Percentiles rank a stretch among this genome's conserved stretches.
Conservation (phyloP, 2,113 vertebrate genomes). For the Lasiurus cinereus region DNA sequence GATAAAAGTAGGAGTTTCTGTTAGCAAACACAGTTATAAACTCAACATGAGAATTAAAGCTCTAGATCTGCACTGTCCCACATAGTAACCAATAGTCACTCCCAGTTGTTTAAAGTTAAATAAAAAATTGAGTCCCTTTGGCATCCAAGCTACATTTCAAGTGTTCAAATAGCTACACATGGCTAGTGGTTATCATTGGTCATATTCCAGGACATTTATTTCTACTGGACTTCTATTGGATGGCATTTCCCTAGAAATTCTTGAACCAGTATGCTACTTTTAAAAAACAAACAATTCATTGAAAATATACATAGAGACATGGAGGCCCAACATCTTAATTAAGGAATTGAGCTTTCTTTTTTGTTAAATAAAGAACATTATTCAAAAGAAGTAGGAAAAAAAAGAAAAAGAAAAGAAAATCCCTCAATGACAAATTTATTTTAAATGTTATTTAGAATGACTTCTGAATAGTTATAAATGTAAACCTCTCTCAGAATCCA, state of each 20-base stretch:
- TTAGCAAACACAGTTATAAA: constrained; percentile 44
- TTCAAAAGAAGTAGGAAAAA: constrained; percentile 17
- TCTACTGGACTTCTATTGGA: background rate
- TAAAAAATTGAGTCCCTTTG: background rate
- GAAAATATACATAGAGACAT: background rate
- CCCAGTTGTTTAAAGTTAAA: background rate
- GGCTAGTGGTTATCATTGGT: background rate
- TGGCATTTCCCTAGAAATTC: background rate
- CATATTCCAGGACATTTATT: constrained; percentile 1
- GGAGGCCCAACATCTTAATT: background rate
- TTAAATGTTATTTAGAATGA: background rate
- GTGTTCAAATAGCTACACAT: background rate
- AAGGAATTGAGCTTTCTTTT: background rate
- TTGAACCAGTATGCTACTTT: background rate
- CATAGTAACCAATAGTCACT: background rate
- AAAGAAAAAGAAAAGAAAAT: background rate
- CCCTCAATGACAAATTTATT: constrained; percentile 34
- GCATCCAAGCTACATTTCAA: background rate
- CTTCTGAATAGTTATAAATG: constrained; percentile 3
- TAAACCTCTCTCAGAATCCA: background rate
- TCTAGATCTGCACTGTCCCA: background rate
- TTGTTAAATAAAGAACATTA: background rate
- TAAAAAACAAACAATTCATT: background rate
- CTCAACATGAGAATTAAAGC: background rate
- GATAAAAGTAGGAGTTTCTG: constrained; percentile 20